These are phyloP conservation scores for Saguinus oedipus DNA, from an alignment of 2,797 vertebrate genomes.

Conservation along the genomic window DNA sequence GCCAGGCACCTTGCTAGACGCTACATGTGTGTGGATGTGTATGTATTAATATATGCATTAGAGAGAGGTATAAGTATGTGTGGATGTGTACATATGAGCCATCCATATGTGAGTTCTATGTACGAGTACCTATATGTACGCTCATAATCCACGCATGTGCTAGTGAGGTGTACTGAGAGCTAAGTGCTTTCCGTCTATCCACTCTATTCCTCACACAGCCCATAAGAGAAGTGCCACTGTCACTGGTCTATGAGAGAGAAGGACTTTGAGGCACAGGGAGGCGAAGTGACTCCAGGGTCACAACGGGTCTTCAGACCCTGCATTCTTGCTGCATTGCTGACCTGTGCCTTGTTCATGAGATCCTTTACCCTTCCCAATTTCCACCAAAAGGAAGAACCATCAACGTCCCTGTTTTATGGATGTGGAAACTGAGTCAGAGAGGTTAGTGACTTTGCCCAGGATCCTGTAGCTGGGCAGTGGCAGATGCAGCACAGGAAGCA, in stretches of 20 bases:
- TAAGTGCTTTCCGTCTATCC: neutral
- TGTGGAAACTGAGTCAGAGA: neutral
- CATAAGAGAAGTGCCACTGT: neutral
- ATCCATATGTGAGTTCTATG: neutral
- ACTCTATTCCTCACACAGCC: neutral
- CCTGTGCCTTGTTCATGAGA: neutral
- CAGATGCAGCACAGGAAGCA: no score
- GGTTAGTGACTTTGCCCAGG: no score
- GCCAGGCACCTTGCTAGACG: no score
- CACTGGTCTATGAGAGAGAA: neutral
- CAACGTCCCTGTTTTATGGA: neutral
- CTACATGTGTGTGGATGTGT: neutral
- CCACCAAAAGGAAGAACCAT: neutral
- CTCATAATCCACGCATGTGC: neutral
- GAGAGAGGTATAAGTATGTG: neutral
- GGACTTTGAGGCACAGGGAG: no score
- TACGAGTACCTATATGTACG: fast-evolving
- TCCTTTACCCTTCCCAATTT: neutral
- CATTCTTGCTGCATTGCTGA: fast-evolving
- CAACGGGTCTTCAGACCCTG: neutral
- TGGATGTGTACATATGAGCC: neutral
- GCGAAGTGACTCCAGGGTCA: neutral
- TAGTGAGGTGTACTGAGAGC: neutral
- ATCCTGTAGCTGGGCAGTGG: no score
- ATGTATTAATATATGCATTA: neutral